These are phyloP conservation scores for Theocolax elegans DNA, from an alignment of 1,140 invertebrate species.

Conservation along the genomic window DNA sequence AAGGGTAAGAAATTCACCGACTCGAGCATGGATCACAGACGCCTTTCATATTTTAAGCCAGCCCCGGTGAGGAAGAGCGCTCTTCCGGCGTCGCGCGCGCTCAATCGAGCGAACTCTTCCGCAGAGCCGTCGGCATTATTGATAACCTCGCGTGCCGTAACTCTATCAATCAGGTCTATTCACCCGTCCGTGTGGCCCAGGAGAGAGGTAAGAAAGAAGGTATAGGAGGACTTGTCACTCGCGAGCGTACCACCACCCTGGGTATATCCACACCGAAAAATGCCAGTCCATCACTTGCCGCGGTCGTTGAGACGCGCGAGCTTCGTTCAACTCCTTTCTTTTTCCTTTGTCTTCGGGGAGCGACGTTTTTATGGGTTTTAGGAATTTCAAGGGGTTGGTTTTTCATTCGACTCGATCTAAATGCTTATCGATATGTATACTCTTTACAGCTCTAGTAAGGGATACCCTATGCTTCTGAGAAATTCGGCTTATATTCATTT, in stretches of 20 bases:
- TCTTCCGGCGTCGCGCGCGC: neutral
- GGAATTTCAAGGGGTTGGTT: no score
- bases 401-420: no score
- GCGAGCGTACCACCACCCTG: neutral
- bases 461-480: no score
- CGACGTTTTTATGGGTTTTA: no score
- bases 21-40: no score
- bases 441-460: no score
- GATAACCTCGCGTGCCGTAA: slow-evolving; percentile 33
- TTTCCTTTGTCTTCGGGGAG: neutral
- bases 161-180: slow-evolving; percentile 35
- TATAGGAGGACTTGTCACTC: slow-evolving; percentile 5
- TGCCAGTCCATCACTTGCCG: neutral
- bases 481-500: no score
- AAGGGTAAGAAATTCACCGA: no score
- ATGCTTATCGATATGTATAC: no score
- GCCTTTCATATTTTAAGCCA: slow-evolving; percentile 22
- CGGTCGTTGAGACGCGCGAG: no score
- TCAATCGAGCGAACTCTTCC: slow-evolving; percentile 22
- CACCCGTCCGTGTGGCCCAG: neutral
- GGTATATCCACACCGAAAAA: neutral
- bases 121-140: slow-evolving; percentile 14
- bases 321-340: no score
- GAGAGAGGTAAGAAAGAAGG: no score
- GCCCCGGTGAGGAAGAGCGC: neutral